These are phyloP conservation scores for Oreohelix idahoensis DNA, from an alignment of 1,140 invertebrate species.

Conservation along the genomic window DNA sequence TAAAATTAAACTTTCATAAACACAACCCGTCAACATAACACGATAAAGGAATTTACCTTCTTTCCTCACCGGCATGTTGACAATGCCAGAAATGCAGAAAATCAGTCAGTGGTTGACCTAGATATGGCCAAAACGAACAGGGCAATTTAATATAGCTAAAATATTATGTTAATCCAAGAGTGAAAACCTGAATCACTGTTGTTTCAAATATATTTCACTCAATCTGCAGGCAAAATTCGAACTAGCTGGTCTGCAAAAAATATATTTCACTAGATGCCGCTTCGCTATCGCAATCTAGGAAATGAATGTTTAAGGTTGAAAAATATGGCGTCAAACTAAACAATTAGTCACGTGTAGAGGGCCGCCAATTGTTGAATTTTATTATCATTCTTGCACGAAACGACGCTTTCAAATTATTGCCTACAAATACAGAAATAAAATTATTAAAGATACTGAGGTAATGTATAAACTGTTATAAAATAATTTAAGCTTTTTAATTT, in stretches of 20 bases:
- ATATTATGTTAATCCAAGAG: neutral
- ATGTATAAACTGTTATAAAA: too few species aligned
- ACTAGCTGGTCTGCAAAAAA: neutral
- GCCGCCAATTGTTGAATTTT: neutral
- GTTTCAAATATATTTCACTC: neutral
- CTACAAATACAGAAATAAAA: too few species aligned
- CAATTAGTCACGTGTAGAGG: conserved; percentile 44
- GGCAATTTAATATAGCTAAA: neutral
- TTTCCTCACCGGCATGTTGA: conserved; percentile 46
- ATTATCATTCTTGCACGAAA: too few species aligned
- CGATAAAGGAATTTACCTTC: conserved; percentile 27
- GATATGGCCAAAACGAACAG: neutral
- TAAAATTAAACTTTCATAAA: too few species aligned
- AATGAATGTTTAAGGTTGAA: neutral
- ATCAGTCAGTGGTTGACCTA: conserved; percentile 38
- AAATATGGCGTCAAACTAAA: conserved; percentile 44
- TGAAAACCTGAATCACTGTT: neutral
- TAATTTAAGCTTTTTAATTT: too few species aligned
- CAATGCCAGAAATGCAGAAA: conserved; percentile 22
- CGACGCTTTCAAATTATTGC: too few species aligned
- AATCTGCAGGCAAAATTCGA: neutral
- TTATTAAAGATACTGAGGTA: too few species aligned
- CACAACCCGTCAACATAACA: too few species aligned
- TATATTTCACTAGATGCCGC: neutral
- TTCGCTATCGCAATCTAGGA: conserved; percentile 17